Percentiles rank a stretch among this genome's conserved stretches.
phyloP scores from a whole-genome alignment of 1,140 invertebrate species.

The Rhagoletis pomonella region DNA sequence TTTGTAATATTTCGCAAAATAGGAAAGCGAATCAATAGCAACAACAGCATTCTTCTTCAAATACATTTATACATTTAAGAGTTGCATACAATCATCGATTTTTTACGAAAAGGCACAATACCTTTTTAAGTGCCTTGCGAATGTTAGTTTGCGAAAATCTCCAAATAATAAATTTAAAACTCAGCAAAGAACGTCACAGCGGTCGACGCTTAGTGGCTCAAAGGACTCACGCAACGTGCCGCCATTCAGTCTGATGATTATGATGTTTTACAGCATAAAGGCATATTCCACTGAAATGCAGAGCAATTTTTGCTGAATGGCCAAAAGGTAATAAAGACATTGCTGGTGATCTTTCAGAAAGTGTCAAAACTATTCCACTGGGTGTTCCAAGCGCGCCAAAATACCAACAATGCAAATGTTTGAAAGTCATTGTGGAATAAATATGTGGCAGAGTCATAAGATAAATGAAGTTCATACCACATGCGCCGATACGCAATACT shows the following conservation, averaged over 20 bases:
- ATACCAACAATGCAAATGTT: not conserved
- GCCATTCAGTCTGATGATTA: not conserved
- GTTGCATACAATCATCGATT: not conserved
- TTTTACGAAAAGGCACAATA: not conserved
- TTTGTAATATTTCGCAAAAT: not conserved
- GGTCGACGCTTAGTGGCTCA: conserved; percentile 10
- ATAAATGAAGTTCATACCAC: conserved; percentile 22
- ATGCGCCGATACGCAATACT: not conserved
- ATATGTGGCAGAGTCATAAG: not conserved
- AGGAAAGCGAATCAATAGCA: not conserved
- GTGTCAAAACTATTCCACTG: conserved; percentile 7
- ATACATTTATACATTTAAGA: not conserved
- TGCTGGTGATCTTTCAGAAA: conserved; percentile 48
- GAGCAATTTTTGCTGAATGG: conserved; percentile 15
- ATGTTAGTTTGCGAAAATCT: conserved; percentile 24
- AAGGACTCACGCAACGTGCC: conserved; percentile 25
- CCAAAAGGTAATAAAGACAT: conserved; percentile 11
- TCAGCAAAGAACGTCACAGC: conserved; percentile 34
- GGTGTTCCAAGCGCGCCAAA: not conserved
- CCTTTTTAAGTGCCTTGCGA: not conserved
- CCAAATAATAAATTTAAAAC: not conserved
- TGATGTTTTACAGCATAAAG: conserved; percentile 6
- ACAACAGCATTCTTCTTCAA: not conserved
- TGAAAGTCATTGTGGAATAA: conserved; percentile 20
- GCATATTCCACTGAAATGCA: not conserved